Conservation (phyloP, 2,888 invertebrate species). For the Ennomos erosarius region DNA sequence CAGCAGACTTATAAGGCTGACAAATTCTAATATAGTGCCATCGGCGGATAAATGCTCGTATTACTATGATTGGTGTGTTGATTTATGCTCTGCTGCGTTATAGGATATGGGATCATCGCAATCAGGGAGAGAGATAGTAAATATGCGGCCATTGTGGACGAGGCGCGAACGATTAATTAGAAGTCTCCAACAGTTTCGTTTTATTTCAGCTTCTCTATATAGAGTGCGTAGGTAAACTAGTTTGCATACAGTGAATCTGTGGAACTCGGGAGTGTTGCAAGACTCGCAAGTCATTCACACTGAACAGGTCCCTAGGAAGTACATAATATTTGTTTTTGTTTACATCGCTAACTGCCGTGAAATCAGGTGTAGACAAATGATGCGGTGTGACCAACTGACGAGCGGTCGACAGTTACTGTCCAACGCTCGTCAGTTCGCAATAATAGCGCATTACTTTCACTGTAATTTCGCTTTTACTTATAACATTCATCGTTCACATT, state of each 20-base stretch:
- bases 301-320: no score
- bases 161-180: background rate
- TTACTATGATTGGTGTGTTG: conserved; percentile 20
- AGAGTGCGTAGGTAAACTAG: background rate
- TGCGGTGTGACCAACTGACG: conserved; percentile 15
- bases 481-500: conserved; percentile 34
- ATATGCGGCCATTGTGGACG: conserved; percentile 14
- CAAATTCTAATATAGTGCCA: conserved; percentile 17
- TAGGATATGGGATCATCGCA: conserved; percentile 19
- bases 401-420: conserved; percentile 6
- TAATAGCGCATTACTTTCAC: conserved; percentile 41
- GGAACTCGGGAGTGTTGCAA: no score
- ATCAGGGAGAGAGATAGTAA: conserved; percentile 14
- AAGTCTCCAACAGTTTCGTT: conserved; percentile 1
- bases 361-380: conserved; percentile 24
- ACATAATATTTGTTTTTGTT: conserved; percentile 18
- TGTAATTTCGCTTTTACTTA: conserved; percentile 42
- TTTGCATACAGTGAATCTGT: conserved; percentile 1
- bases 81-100: conserved; percentile 16
- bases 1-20: conserved; percentile 22
- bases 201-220: conserved; percentile 4
- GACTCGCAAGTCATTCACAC: background rate
- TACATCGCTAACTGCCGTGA: conserved; percentile 16
- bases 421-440: conserved; percentile 18
- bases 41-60: conserved; percentile 17